phyloP scores from a whole-genome alignment of 2,888 invertebrate species.

The Rugalucina vietnamica region DNA sequence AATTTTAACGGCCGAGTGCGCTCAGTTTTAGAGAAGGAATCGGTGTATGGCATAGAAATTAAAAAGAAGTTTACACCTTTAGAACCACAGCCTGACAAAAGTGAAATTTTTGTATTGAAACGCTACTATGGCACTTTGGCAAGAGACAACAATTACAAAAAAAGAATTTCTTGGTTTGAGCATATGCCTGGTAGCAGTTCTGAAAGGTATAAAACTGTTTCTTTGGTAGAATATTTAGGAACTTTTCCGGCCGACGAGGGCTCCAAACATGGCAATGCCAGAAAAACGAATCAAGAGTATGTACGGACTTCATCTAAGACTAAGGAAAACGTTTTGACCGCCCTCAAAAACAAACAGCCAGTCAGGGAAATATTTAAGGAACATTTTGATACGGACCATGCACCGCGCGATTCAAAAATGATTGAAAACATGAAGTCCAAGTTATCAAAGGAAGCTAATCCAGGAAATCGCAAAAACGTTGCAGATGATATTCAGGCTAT shows the following conservation, averaged over 20 bases:
- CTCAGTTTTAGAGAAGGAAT: constrained; percentile 11
- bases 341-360: not conserved
- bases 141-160: constrained; percentile 27
- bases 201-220: not conserved
- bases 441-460: not conserved
- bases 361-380: not conserved
- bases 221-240: constrained; percentile 23
- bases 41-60: constrained; percentile 1
- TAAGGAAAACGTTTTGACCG: not conserved
- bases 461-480: not conserved
- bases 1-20: not conserved
- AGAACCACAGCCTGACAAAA: constrained; percentile 23
- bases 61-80: constrained; percentile 34
- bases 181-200: not conserved
- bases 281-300: constrained; percentile 17
- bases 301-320: constrained; percentile 1
- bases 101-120: constrained; percentile 15
- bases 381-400: not conserved
- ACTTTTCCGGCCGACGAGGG: not conserved
- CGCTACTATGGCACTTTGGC: constrained; percentile 15
- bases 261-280: constrained; percentile 13
- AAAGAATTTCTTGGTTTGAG: constrained; percentile 20
- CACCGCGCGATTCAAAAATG: not conserved
- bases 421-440: not conserved
- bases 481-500: not conserved